Evolutionary conservation across 2,797 vertebrate genomes (phyloP), one percentile per base, ranked within the genome.

Genomic region (Mycteria americana): DNA sequence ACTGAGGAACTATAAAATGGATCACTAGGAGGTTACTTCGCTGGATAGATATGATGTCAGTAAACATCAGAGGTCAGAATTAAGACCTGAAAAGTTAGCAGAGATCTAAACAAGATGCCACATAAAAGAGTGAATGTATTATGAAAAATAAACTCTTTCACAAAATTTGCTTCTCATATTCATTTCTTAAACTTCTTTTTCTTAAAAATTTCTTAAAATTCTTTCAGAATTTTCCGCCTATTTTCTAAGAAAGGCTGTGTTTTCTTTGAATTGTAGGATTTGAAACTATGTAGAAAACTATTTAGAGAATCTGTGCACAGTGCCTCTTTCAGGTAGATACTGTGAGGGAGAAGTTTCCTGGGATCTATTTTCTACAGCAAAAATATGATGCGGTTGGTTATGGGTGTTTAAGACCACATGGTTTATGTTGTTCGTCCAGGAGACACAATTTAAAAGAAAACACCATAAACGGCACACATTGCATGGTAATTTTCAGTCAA

Each of bases 401-500:
- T 8, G 54, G 57, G 13, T 85, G 56, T 62, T 33, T 39, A 65
- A 63, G 31, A 43, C 33, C n/a, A 30, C 0, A 0, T 5, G 11
- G 64, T 67, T 39, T 73, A 65, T 3, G 13, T 28, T 48, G 22
- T 68, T 72, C 41, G 3, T 30, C 60, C 30, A 60, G 76, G 3
- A 88, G 8, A 37, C 3, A 18, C 9, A 57, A 85, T 72, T 43
- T 23, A 27, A 63, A 84, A 88, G 50, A 28, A 28, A 54, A 82
- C 83, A 45, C 51, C 74, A 50, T 22, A 69, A 83, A 51, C 21
- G 18, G 62, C 68, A 68, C 33, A 31, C 13, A 51, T 7, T 67
- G 63, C 76, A 68, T 7, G 24, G 76, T 41, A 70, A 82, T 92
- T 94, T 94, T 85, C 95, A 96, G 89, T 81, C 90, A 92, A 75